Percentiles rank a stretch among this genome's conserved stretches.
Conservation (phyloP, 2,888 invertebrate genomes). For the Diarsia mendica region DNA sequence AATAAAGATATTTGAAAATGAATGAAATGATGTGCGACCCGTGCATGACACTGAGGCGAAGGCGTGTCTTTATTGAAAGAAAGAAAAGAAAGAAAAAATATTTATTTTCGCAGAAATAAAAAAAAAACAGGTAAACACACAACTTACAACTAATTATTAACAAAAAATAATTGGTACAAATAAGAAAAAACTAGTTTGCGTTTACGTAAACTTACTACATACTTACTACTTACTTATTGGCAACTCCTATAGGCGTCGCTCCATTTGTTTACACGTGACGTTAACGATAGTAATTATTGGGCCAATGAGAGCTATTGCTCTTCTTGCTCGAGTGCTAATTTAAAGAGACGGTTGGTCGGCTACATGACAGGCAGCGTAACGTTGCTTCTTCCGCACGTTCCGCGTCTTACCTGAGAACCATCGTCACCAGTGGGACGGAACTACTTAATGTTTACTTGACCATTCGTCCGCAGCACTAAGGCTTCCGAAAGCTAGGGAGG, state of each 20-base stretch:
- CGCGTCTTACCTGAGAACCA: slow-evolving; percentile 79
- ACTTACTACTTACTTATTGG: too few relatives aligned
- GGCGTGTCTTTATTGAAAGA: too few relatives aligned
- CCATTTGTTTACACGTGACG: slow-evolving; percentile 34
- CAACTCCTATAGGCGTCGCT: slow-evolving; percentile 56
- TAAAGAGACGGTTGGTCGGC: slow-evolving; percentile 62
- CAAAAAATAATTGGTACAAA: too few relatives aligned
- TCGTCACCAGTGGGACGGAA: slow-evolving; percentile 63
- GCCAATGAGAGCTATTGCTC: slow-evolving; percentile 45
- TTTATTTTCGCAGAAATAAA: too few relatives aligned
- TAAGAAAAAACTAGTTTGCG: too few relatives aligned
- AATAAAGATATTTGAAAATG: too few relatives aligned
- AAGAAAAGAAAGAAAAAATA: too few relatives aligned
- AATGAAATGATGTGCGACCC: neutral
- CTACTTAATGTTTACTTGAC: slow-evolving; percentile 62
- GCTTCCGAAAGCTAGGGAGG: slow-evolving; percentile 29
- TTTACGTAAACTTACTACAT: too few relatives aligned
- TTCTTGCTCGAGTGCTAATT: slow-evolving; percentile 59
- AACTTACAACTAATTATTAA: too few relatives aligned
- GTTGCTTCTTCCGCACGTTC: slow-evolving; percentile 77
- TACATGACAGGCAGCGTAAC: slow-evolving; percentile 62
- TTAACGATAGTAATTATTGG: slow-evolving; percentile 45
- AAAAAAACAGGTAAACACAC: too few relatives aligned
- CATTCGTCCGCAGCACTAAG: slow-evolving; percentile 49
- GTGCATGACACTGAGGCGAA: slow-evolving; percentile 16